Conservation (phyloP, 2,113 vertebrate genomes). For the Caracal caracal region DNA sequence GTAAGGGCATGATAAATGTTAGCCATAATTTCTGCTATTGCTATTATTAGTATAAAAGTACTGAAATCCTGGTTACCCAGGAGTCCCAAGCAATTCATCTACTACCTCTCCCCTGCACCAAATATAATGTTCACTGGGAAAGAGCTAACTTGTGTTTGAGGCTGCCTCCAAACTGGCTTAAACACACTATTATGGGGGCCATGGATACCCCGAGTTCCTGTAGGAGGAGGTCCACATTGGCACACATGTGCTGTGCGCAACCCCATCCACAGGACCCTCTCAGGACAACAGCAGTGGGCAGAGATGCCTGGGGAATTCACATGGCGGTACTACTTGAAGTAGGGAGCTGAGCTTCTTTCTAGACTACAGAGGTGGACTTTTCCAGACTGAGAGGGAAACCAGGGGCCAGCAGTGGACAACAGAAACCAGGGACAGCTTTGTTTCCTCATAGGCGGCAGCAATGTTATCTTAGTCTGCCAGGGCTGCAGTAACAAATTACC, state of each 20-base stretch:
- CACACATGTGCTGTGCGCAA: accelerated
- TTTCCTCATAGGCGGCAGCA: not conserved
- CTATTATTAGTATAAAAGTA: not conserved
- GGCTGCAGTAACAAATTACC: not conserved
- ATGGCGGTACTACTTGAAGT: not conserved
- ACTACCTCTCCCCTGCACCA: not conserved
- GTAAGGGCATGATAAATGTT: not conserved
- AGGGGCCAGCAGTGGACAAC: accelerated
- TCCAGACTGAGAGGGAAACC: not conserved
- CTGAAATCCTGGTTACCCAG: not conserved
- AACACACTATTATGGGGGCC: not conserved
- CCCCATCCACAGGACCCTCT: not conserved
- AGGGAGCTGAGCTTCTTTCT: not conserved
- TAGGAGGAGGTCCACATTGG: not conserved
- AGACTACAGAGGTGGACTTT: not conserved
- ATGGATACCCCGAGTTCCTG: not conserved
- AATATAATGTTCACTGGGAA: not conserved
- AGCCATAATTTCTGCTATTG: not conserved
- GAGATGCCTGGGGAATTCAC: not conserved
- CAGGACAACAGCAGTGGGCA: not conserved
- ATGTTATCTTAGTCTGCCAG: not conserved
- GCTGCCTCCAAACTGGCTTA: not conserved
- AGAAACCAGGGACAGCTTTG: not conserved
- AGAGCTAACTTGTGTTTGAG: not conserved
- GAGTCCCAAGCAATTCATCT: not conserved